A percentile compares a stretch with the other conserved stretches of the same genome.
Conservation (phyloP, 2,888 invertebrate species). For the Esperia sulphurella region DNA sequence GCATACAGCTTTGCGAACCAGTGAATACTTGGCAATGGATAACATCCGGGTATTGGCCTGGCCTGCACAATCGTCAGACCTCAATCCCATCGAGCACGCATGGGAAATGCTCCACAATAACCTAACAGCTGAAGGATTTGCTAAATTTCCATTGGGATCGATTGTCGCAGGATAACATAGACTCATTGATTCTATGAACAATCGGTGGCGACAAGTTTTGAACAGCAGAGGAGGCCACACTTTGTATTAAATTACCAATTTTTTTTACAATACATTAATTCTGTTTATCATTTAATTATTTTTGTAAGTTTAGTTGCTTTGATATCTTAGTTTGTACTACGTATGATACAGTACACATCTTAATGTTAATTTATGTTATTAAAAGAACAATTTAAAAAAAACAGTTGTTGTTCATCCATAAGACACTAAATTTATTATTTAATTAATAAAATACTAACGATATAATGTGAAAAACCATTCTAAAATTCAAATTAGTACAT, state of each 20-base stretch:
- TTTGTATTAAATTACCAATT: conserved; percentile 4
- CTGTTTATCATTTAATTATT: background rate
- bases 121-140: background rate
- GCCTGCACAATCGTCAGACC: background rate
- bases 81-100: background rate
- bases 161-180: conserved; percentile 1
- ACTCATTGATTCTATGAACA: conserved; percentile 3
- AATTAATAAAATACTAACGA: too few relatives aligned
- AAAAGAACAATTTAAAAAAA: background rate
- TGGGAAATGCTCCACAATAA: background rate
- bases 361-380: background rate
- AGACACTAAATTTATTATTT: too few relatives aligned
- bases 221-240: conserved; percentile 3
- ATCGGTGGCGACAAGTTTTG: conserved; percentile 4
- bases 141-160: conserved; percentile 2
- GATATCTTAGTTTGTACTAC: background rate
- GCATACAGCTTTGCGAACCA: too few relatives aligned
- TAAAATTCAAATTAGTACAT: background rate
- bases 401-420: too few relatives aligned
- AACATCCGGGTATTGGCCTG: background rate
- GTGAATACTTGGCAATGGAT: too few relatives aligned
- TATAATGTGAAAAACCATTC: too few relatives aligned
- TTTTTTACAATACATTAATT: background rate
- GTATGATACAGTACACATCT: background rate
- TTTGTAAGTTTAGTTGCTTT: background rate